A percentile compares a stretch with the other conserved stretches of the same genome.
Conservation (phyloP, 2,888 invertebrate genomes). For the Polymixis lichenea region DNA sequence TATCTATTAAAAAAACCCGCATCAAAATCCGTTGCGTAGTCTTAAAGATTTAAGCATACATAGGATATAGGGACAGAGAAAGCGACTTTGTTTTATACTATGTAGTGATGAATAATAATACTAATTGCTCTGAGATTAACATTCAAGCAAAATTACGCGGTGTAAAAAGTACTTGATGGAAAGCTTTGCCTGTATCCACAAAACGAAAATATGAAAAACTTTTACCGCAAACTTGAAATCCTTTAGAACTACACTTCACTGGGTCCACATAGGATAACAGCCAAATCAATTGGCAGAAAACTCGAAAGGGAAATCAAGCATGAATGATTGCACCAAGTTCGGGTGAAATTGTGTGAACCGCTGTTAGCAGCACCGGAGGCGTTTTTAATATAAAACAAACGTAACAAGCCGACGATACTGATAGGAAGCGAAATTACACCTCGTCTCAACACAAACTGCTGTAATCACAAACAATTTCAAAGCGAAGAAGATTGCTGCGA, state of each 20-base stretch:
- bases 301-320: constrained; percentile 37
- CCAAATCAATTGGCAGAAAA: constrained; percentile 52
- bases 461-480: constrained; percentile 85
- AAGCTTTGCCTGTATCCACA: neutral
- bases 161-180: neutral
- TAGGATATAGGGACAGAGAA: too few species aligned
- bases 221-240: constrained; percentile 3
- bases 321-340: constrained; percentile 48
- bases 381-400: constrained; percentile 77
- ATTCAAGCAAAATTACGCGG: neutral
- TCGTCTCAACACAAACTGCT: constrained; percentile 78
- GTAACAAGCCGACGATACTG: constrained; percentile 68
- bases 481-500: constrained; percentile 81
- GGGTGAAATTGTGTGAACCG: constrained; percentile 58
- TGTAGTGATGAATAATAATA: too few species aligned
- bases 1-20: too few species aligned
- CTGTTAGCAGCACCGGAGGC: constrained; percentile 62
- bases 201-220: constrained; percentile 13
- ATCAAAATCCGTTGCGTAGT: too few species aligned
- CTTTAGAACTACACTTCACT: constrained; percentile 30
- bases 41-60: too few species aligned
- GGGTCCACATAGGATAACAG: constrained; percentile 22
- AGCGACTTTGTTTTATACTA: too few species aligned
- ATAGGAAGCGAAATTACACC: constrained; percentile 81
- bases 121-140: neutral